Evolutionary conservation across 2,888 invertebrate species (phyloP).

Genomic region (Sicus ferrugineus): DNA sequence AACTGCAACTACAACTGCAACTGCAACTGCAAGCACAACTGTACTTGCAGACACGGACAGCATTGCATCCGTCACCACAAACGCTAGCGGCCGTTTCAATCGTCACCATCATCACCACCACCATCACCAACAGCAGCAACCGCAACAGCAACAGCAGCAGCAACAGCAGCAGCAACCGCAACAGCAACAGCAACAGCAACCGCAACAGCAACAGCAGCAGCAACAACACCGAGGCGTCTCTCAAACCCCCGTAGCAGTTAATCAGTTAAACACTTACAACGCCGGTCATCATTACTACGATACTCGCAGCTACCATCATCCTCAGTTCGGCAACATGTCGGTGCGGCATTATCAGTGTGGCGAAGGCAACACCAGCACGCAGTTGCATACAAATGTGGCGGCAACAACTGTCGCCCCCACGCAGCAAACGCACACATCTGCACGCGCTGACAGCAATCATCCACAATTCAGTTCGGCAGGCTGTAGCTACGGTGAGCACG

Average conservation of each 20-base stretch:
- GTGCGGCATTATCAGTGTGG: slow-evolving; percentile 52
- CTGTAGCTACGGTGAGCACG: slow-evolving; percentile 30
- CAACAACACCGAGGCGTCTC: slow-evolving; percentile 37
- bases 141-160: too few species aligned
- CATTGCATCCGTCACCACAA: slow-evolving; percentile 38
- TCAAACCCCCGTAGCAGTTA: slow-evolving; percentile 28
- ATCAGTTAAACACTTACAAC: slow-evolving; percentile 28
- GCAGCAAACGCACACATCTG: not conserved
- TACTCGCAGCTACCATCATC: slow-evolving; percentile 57
- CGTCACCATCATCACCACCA: slow-evolving; percentile 47
- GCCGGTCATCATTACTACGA: slow-evolving; percentile 46
- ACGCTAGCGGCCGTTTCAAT: slow-evolving; percentile 40
- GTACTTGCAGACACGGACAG: slow-evolving; percentile 50
- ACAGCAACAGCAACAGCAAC: slow-evolving; percentile 46
- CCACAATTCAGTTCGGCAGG: slow-evolving; percentile 42
- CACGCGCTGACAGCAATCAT: slow-evolving; percentile 30
- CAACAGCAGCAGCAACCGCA: too few species aligned
- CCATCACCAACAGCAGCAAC: slow-evolving; percentile 42
- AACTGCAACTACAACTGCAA: slow-evolving; percentile 16
- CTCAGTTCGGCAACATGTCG: slow-evolving; percentile 62
- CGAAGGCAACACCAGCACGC: slow-evolving; percentile 37
- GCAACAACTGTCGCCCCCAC: not conserved
- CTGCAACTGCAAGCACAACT: slow-evolving; percentile 41
- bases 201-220: slow-evolving; percentile 47
- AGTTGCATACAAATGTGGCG: not conserved